Percentiles rank a stretch among this genome's conserved stretches.
Evolutionary conservation across 2,113 vertebrate genomes (phyloP).

Genomic region (Podarcis cretensis): DNA sequence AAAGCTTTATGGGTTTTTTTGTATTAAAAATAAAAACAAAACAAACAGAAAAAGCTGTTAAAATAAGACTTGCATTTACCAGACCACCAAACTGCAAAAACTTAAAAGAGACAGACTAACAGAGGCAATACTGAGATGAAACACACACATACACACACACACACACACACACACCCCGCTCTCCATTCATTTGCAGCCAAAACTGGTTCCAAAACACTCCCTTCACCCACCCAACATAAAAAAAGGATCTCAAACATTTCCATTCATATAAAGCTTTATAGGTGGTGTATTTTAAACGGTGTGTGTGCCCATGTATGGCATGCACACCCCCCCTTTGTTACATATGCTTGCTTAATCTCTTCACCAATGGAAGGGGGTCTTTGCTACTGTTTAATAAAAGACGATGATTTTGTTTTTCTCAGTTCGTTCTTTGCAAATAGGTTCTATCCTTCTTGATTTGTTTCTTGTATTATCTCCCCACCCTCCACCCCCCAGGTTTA

Average conservation of each 20-base stretch:
- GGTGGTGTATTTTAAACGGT: conserved; percentile 39
- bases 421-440: conserved; percentile 45
- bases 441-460: conserved; percentile 26
- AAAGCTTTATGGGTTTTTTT: conserved; percentile 69
- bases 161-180: neutral
- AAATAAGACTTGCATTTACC: conserved; percentile 72
- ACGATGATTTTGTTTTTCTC: conserved; percentile 58
- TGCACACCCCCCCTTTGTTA: conserved; percentile 3
- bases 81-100: conserved; percentile 65
- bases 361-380: conserved; percentile 31
- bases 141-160: conserved; percentile 42
- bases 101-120: conserved; percentile 60
- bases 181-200: conserved; percentile 65
- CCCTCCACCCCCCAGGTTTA: conserved; percentile 15
- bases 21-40: conserved; percentile 52
- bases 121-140: conserved; percentile 71
- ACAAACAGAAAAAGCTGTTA: conserved; percentile 47
- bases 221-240: conserved; percentile 23
- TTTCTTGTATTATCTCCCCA: conserved; percentile 44
- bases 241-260: conserved; percentile 56
- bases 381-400: neutral
- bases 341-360: conserved; percentile 8
- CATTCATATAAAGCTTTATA: conserved; percentile 63
- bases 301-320: neutral
- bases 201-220: conserved; percentile 58